Evolutionary conservation across 2,113 vertebrate species (phyloP), one percentile per base, ranked within the genome.

Genomic region (Stegastes partitus): DNA sequence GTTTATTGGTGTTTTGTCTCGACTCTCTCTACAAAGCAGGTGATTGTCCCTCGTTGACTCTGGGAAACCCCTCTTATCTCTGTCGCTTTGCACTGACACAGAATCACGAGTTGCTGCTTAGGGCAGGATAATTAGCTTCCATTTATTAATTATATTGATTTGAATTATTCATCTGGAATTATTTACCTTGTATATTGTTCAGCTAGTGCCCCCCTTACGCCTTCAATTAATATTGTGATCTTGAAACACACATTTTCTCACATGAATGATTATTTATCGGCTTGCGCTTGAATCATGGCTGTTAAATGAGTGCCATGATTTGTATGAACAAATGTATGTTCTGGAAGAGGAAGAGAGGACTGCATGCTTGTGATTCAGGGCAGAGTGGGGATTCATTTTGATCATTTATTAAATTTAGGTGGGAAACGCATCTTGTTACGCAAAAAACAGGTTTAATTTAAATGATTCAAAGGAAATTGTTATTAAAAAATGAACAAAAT

Each of bases 91-190:
- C 68, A 74, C 88, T 87, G 61, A 71, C 45, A 44, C 73, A 66
- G 44, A 79, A 74, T 85, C 83, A 77, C 66, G 0, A 72, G 68
- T 53, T 74, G 75, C 71, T 81, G 70, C 80, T 87, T 62, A 34
- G 56, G 75, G 58, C 56, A 22, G 59, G 58, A 83, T 89, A 88
- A 92, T 91, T 73, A 71, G 55, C 63, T 71, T 56, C 68, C 70
- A 72, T 87, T 92, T 81, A 89, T 92, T 91, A 86, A 86, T 82
- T 68, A 86, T 58, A 76, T 81, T 63, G 58, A 77, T 85, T 77
- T 87, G 84, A 87, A 86, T 91, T 85, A 91, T 93, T 93, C 87
- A 89, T 87, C 77, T 45, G 45, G 64, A 83, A 56, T 82, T 74
- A 74, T 77, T 81, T 66, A 74, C 72, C 73, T 49, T 14, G 15